Percentiles rank a stretch among this genome's conserved stretches.
Conservation (phyloP, 2,888 invertebrate genomes). For the Drosophila buzzatii region DNA sequence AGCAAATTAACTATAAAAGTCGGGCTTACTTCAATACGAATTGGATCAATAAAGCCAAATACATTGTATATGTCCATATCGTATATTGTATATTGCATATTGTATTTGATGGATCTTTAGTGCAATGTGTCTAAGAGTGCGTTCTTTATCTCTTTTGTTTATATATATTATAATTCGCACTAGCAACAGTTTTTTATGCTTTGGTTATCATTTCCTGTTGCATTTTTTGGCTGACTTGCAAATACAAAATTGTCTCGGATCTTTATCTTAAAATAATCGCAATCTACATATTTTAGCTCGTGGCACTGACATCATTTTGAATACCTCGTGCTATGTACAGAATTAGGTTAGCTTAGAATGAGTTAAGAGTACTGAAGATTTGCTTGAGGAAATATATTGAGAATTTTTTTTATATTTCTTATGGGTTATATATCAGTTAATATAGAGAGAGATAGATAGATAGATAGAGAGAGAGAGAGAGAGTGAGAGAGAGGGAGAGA, state of each 20-base stretch:
- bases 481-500: no score
- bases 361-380: neutral
- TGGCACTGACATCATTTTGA: conserved; percentile 27
- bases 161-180: neutral
- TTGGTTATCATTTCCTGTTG: conserved; percentile 4
- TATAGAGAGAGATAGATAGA: neutral
- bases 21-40: neutral
- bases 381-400: neutral
- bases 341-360: neutral
- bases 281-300: conserved; percentile 18
- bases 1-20: neutral
- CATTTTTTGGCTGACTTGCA: conserved; percentile 21
- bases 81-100: neutral
- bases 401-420: neutral
- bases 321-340: neutral
- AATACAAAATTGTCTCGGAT: neutral
- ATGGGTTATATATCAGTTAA: neutral
- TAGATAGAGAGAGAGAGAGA: no score
- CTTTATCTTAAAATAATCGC: conserved; percentile 10
- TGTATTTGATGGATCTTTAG: neutral
- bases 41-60: neutral
- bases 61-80: neutral
- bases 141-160: neutral
- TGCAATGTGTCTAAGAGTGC: neutral
- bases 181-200: conserved; percentile 13